Percentiles rank a stretch among this genome's conserved stretches.
Evolutionary conservation across 2,797 vertebrate genomes (phyloP).

Genomic region (Pipistrellus nathusii): DNA sequence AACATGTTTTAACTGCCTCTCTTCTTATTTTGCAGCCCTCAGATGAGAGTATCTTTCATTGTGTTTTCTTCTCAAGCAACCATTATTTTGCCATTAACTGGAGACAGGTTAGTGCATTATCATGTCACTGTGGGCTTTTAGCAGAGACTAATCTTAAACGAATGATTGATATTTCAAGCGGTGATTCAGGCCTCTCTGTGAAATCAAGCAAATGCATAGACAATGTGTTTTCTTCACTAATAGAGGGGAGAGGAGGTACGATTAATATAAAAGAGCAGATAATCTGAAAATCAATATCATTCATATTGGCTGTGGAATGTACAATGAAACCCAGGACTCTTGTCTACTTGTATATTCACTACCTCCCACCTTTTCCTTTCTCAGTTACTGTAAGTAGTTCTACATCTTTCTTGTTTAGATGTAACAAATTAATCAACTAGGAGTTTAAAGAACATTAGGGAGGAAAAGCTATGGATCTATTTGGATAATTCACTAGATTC

Average conservation of each 20-base stretch:
- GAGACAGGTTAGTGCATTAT: conserved; percentile 92
- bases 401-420: conserved; percentile 11
- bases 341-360: neutral
- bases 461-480: neutral
- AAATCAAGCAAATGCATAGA: conserved; percentile 45
- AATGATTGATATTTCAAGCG: conserved; percentile 58
- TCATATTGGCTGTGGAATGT: neutral
- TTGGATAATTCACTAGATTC: conserved; percentile 38
- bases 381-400: neutral
- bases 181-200: conserved; percentile 62
- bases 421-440: neutral
- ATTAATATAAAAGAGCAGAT: conserved; percentile 27
- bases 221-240: conserved; percentile 56
- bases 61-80: conserved; percentile 93
- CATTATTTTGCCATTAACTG: conserved; percentile 93
- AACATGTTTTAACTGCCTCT: conserved; percentile 72
- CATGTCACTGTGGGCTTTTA: conserved; percentile 67
- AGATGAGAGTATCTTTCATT: conserved; percentile 95
- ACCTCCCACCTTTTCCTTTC: neutral
- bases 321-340: neutral
- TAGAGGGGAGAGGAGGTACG: conserved; percentile 44
- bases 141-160: conserved; percentile 68
- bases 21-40: conserved; percentile 90
- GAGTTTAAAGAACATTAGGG: neutral
- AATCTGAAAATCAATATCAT: conserved; percentile 62